These are phyloP conservation scores for Atta texana DNA, from an alignment of 1,140 invertebrate genomes.

Conservation along the genomic window DNA sequence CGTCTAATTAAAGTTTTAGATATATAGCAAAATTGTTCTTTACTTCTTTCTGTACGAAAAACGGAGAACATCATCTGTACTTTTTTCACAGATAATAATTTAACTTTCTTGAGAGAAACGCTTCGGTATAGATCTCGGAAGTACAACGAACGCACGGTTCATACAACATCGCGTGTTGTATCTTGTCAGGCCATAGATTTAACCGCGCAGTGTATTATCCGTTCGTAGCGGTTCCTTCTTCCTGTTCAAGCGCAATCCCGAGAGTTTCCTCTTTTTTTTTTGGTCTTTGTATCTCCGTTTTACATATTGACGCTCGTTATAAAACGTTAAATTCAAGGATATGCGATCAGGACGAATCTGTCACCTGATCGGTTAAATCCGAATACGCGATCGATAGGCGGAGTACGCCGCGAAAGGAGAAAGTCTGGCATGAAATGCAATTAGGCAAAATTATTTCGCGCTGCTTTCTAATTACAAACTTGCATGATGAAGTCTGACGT, in stretches of 20 bases:
- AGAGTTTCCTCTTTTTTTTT: constrained; percentile 1
- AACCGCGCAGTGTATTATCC: constrained; percentile 65
- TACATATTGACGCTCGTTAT: constrained; percentile 43
- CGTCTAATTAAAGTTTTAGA: too few species aligned
- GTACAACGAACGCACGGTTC: constrained; percentile 60
- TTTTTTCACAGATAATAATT: constrained; percentile 23
- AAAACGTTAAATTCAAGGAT: constrained; percentile 4
- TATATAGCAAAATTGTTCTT: too few species aligned
- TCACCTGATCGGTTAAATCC: constrained; percentile 46
- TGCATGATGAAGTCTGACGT: neutral
- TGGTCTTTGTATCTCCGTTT: constrained; percentile 33
- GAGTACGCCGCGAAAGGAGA: constrained; percentile 30
- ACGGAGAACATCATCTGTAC: neutral
- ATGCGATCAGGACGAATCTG: constrained; percentile 25
- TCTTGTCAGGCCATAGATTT: constrained; percentile 68
- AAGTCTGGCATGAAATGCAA: constrained; percentile 20
- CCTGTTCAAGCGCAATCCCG: constrained; percentile 2
- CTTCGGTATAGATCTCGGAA: constrained; percentile 27
- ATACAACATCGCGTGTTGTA: constrained; percentile 58
- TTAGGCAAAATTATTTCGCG: constrained; percentile 26
- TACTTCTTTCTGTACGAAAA: neutral
- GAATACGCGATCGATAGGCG: constrained; percentile 35
- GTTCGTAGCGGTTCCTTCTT: constrained; percentile 42
- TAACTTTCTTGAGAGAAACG: constrained; percentile 25
- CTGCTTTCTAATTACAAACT: constrained; percentile 34